These are phyloP conservation scores for Meandrusa payeni DNA, from an alignment of 2,888 invertebrate genomes.

Conservation along the genomic window DNA sequence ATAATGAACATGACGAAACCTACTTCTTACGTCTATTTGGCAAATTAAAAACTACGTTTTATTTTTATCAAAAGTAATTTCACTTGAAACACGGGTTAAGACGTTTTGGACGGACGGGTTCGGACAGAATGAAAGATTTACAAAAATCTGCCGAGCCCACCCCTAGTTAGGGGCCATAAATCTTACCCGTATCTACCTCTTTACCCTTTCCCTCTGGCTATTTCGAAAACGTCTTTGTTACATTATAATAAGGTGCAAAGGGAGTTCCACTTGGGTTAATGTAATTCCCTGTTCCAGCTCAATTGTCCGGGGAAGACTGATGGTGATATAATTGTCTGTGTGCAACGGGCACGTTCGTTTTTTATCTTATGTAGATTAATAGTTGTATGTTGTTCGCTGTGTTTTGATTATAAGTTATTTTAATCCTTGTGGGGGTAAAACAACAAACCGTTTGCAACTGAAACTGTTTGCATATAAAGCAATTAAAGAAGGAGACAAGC, in stretches of 20 bases:
- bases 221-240: slow-evolving; percentile 22
- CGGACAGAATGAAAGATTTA: slow-evolving; percentile 17
- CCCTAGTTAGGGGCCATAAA: slow-evolving; percentile 31
- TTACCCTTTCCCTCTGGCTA: slow-evolving; percentile 17
- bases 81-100: slow-evolving; percentile 18
- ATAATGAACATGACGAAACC: too few species aligned
- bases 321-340: slow-evolving; percentile 38
- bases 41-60: slow-evolving; percentile 11
- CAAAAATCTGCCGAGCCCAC: slow-evolving; percentile 28
- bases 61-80: slow-evolving; percentile 21
- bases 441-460: too few species aligned
- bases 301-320: slow-evolving; percentile 42
- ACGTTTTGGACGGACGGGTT: slow-evolving; percentile 11
- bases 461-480: too few species aligned
- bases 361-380: slow-evolving; percentile 25
- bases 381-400: slow-evolving; percentile 1
- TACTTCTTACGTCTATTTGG: too few species aligned
- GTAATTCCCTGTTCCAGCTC: slow-evolving; percentile 27
- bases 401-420: not conserved
- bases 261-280: slow-evolving; percentile 23
- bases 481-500: too few species aligned
- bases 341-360: slow-evolving; percentile 22
- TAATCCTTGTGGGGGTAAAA: not conserved
- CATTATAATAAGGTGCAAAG: slow-evolving; percentile 21
- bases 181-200: slow-evolving; percentile 32